Conservation (phyloP, 2,113 vertebrate genomes). For the Micronycteris hirsuta region DNA sequence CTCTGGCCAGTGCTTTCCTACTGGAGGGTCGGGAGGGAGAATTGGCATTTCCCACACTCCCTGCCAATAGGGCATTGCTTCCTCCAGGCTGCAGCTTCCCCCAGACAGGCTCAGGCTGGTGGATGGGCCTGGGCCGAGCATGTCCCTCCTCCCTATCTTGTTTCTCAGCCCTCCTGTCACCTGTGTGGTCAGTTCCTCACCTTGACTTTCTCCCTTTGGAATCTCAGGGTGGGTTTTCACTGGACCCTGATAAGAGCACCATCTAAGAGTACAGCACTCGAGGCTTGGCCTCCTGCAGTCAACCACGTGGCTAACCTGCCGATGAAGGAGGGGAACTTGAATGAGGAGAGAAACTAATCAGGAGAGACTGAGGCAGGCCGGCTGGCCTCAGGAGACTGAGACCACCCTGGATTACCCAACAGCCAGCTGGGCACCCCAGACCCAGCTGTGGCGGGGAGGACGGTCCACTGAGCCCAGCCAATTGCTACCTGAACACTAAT, state of each 20-base stretch:
- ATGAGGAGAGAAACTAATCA: too few species aligned
- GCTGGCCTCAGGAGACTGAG: not conserved
- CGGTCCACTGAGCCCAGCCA: not conserved
- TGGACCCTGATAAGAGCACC: not conserved
- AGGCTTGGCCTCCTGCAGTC: not conserved
- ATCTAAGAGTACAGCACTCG: not conserved
- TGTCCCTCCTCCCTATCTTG: not conserved
- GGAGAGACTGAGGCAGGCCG: too few species aligned
- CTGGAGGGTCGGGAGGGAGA: not conserved
- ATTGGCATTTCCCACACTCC: rapidly evolving
- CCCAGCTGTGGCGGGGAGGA: not conserved
- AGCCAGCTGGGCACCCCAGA: not conserved
- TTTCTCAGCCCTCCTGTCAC: not conserved
- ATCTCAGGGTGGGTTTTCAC: too few species aligned
- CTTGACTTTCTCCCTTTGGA: not conserved
- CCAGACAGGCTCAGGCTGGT: rapidly evolving
- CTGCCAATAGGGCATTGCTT: not conserved
- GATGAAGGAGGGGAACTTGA: not conserved
- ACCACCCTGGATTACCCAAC: rapidly evolving
- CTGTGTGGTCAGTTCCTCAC: not conserved
- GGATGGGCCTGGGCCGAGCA: rapidly evolving
- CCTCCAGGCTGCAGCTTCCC: not conserved
- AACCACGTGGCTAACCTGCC: not conserved
- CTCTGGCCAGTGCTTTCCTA: not conserved
- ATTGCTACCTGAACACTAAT: not conserved